phyloP scores from a whole-genome alignment of 2,113 vertebrate genomes.

The Microcebus ravelobensis region DNA sequence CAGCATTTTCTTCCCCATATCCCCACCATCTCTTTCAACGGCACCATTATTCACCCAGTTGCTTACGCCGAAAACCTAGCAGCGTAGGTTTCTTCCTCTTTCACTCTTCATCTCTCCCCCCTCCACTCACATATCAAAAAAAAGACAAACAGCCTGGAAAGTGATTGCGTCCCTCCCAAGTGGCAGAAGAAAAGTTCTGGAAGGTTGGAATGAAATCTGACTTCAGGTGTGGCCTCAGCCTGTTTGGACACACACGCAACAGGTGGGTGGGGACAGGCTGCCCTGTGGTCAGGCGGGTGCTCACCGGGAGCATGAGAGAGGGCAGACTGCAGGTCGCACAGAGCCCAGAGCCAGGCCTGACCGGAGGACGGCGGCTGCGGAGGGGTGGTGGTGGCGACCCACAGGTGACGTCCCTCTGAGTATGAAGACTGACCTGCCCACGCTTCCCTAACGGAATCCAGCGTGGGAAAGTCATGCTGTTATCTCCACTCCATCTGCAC shows the following conservation, averaged over 20 bases:
- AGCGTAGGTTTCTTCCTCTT: neutral
- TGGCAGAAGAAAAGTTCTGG: neutral
- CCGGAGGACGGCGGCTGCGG: too few relatives aligned
- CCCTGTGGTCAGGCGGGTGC: neutral
- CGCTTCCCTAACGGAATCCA: neutral
- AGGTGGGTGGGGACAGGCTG: too few relatives aligned
- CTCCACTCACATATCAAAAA: neutral
- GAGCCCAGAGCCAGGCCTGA: too few relatives aligned
- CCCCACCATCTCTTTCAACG: neutral
- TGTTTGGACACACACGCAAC: neutral
- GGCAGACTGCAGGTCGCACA: too few relatives aligned
- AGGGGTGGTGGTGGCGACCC: neutral
- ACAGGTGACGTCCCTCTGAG: neutral
- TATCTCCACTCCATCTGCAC: accelerated
- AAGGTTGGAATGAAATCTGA: too few relatives aligned
- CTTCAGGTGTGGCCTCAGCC: neutral
- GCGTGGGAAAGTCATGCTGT: accelerated
- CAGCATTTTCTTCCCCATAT: neutral
- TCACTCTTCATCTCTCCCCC: neutral
- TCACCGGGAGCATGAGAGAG: neutral
- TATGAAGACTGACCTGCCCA: too few relatives aligned
- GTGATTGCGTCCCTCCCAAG: neutral
- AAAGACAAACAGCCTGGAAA: neutral
- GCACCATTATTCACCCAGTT: neutral
- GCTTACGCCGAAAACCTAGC: neutral